Conservation (phyloP, 2,113 vertebrate genomes). For the Lontra canadensis region DNA sequence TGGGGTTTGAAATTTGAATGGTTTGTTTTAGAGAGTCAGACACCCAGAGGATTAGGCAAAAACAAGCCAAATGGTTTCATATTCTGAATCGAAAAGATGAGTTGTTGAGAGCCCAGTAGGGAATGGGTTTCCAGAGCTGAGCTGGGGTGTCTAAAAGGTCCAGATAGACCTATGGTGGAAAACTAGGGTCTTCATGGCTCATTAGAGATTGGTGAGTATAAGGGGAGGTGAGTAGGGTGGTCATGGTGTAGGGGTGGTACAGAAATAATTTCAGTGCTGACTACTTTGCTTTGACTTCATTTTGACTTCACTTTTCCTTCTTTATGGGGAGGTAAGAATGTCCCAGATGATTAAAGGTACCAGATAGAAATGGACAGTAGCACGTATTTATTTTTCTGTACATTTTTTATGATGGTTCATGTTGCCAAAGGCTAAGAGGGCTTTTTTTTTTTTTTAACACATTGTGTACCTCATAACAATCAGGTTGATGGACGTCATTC, state of each 20-base stretch:
- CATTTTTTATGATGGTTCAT: slow-evolving; percentile 54
- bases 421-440: slow-evolving; percentile 50
- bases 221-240: too few relatives aligned
- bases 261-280: background rate
- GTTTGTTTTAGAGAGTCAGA: background rate
- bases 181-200: background rate
- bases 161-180: background rate
- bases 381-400: background rate
- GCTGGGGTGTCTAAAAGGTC: background rate
- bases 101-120: background rate
- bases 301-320: background rate
- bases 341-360: background rate
- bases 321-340: background rate
- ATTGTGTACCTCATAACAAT: slow-evolving; percentile 73
- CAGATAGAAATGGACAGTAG: background rate
- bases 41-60: background rate
- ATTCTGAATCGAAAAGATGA: background rate
- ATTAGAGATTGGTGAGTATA: too few relatives aligned
- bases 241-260: fast-evolving
- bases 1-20: background rate
- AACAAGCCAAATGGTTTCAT: background rate
- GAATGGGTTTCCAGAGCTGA: background rate
- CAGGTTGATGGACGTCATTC: slow-evolving; percentile 75
- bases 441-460: background rate
- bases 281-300: background rate